Evolutionary conservation across 2,797 vertebrate species (phyloP).

Genomic region (Mormyrops attenuatus): DNA sequence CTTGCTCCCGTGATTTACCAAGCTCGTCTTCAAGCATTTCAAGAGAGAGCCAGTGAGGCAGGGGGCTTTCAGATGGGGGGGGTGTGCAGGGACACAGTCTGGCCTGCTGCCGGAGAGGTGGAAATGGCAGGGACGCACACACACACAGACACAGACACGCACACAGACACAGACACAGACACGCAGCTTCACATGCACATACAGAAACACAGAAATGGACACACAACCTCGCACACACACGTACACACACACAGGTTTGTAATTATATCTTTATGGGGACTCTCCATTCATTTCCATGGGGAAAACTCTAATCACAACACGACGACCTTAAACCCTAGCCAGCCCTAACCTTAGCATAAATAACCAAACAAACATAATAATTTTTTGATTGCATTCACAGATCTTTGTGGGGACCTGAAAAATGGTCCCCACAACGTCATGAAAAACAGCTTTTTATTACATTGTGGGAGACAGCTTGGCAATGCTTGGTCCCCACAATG

Average conservation of each 20-base stretch:
- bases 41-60: neutral
- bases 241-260: neutral
- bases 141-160: neutral
- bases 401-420: neutral
- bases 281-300: too few species aligned
- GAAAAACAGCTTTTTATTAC: too few species aligned
- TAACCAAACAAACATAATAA: too few species aligned
- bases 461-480: too few species aligned
- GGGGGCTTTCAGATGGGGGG: neutral
- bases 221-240: too few species aligned
- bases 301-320: too few species aligned
- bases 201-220: neutral
- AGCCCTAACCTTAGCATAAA: neutral
- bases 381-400: neutral
- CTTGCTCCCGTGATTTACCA: neutral
- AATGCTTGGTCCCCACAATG: too few species aligned
- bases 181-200: conserved; percentile 21
- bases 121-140: neutral
- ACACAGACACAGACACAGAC: conserved; percentile 3
- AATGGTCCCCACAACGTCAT: neutral
- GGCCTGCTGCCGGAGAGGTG: neutral
- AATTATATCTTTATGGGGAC: too few species aligned
- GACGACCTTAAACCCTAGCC: neutral
- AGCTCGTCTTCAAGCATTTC: neutral
- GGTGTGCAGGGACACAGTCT: neutral